These are phyloP conservation scores for Zootermopsis nevadensis DNA, from an alignment of 2,888 invertebrate genomes.

Conservation along the genomic window DNA sequence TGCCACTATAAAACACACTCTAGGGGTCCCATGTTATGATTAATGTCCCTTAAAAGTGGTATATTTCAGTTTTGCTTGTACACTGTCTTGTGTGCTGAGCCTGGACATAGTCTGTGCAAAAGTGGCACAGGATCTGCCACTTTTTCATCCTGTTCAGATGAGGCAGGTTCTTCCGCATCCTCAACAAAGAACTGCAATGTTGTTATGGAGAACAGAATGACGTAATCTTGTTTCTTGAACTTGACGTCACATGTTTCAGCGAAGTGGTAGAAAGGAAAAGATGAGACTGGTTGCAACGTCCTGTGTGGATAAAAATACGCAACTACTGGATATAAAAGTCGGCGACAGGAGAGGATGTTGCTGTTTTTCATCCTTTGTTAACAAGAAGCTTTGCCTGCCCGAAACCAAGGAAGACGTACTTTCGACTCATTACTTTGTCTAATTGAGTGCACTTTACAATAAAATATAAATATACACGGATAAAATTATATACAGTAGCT, in stretches of 20 bases:
- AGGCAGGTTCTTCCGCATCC: neutral
- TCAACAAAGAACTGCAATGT: neutral
- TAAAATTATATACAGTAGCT: too few relatives aligned
- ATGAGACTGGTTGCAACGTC: neutral
- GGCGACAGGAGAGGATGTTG: neutral
- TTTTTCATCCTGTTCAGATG: constrained; percentile 4
- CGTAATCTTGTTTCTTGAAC: constrained; percentile 5
- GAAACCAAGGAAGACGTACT: too few relatives aligned
- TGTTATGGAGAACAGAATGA: constrained; percentile 28
- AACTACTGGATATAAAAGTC: neutral
- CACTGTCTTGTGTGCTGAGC: neutral
- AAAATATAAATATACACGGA: too few relatives aligned
- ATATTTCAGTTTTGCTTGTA: neutral
- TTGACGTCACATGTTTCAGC: constrained; percentile 16
- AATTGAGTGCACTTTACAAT: too few relatives aligned
- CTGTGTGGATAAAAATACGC: neutral
- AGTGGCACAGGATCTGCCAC: constrained; percentile 8
- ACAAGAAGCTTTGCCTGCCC: too few relatives aligned
- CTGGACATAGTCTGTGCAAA: neutral
- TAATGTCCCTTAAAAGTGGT: neutral
- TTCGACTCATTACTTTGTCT: too few relatives aligned
- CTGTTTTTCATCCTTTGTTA: neutral
- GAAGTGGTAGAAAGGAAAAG: neutral
- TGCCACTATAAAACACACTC: neutral
- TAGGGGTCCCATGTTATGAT: neutral